Conservation (phyloP, 2,113 vertebrate species). For the Tamias sibiricus region DNA sequence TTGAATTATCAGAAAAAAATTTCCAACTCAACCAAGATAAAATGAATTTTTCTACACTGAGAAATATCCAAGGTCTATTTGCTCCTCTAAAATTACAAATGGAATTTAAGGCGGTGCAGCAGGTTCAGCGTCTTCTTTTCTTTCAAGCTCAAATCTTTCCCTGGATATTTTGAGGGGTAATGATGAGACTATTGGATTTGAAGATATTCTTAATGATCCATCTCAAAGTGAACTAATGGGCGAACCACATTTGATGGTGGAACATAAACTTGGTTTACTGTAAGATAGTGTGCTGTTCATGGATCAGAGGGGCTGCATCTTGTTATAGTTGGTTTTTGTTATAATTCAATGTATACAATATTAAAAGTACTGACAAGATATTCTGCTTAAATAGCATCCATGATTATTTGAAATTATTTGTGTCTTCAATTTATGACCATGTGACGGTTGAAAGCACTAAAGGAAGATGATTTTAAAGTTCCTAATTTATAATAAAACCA, state of each 20-base stretch:
- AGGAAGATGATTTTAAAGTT: slow-evolving; percentile 29
- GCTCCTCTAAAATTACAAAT: slow-evolving; percentile 96
- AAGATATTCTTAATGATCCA: slow-evolving; percentile 97
- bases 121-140: slow-evolving; percentile 97
- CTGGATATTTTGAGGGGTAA: slow-evolving; percentile 94
- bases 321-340: slow-evolving; percentile 72
- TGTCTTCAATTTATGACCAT: neutral
- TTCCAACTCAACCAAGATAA: slow-evolving; percentile 95
- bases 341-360: slow-evolving; percentile 68
- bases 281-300: slow-evolving; percentile 76
- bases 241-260: slow-evolving; percentile 96
- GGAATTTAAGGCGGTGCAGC: slow-evolving; percentile 95
- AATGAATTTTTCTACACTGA: slow-evolving; percentile 93
- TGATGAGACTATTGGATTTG: slow-evolving; percentile 94
- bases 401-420: slow-evolving; percentile 47
- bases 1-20: slow-evolving; percentile 97
- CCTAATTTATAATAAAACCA: slow-evolving; percentile 27
- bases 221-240: slow-evolving; percentile 95
- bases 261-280: slow-evolving; percentile 94
- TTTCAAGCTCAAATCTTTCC: slow-evolving; percentile 94
- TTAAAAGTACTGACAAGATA: slow-evolving; percentile 62
- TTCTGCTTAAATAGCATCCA: neutral
- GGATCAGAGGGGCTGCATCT: neutral
- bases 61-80: slow-evolving; percentile 96
- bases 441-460: neutral